Evolutionary conservation across 2,888 invertebrate genomes (phyloP).

Genomic region (Eristalinus aeneus): DNA sequence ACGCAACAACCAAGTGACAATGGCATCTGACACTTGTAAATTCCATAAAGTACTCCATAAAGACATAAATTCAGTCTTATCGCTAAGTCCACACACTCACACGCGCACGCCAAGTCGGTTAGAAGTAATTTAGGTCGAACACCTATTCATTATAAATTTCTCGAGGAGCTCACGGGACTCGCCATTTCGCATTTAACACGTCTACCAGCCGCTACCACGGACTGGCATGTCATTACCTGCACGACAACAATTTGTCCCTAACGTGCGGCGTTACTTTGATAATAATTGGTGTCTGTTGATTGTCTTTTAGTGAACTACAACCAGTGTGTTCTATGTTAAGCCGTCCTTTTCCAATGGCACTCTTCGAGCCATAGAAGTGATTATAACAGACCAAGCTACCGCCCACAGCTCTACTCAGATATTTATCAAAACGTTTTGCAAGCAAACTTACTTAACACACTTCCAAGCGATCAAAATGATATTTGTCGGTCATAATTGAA

Average conservation of each 20-base stretch:
- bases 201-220: constrained; percentile 8
- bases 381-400: background rate
- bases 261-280: constrained; percentile 10
- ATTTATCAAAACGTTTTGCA: constrained; percentile 32
- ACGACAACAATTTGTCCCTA: constrained; percentile 50
- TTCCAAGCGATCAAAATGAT: constrained; percentile 40
- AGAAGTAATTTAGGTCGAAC: constrained; percentile 29
- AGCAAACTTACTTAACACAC: constrained; percentile 38
- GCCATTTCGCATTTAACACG: constrained; percentile 55
- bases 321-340: background rate
- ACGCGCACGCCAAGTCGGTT: constrained; percentile 17
- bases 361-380: constrained; percentile 9
- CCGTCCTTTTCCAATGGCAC: background rate
- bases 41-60: constrained; percentile 10
- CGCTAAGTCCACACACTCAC: constrained; percentile 37
- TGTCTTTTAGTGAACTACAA: background rate
- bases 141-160: constrained; percentile 53
- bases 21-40: constrained; percentile 13
- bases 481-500: constrained; percentile 59
- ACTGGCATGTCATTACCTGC: constrained; percentile 59
- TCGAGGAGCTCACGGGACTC: constrained; percentile 20
- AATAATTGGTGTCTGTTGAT: constrained; percentile 3
- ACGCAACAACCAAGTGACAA: background rate
- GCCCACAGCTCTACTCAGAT: constrained; percentile 1
- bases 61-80: constrained; percentile 18